Evolutionary conservation across 2,113 vertebrate genomes (phyloP).

Genomic region (Boleophthalmus pectinirostris): DNA sequence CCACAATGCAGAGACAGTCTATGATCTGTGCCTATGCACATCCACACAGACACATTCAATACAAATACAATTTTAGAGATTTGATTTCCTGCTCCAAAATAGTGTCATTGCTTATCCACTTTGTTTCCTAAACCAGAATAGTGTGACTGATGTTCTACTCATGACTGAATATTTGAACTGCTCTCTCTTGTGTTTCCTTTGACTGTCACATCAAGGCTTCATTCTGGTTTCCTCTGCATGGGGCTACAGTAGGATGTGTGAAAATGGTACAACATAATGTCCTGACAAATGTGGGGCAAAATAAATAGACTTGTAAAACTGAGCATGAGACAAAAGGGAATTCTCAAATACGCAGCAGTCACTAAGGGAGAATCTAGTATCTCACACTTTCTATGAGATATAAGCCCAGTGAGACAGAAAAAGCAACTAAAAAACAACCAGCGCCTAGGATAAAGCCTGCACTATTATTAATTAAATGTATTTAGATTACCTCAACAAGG

Average conservation of each 20-base stretch:
- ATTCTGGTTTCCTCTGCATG: constrained; percentile 31
- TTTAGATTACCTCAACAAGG: too few relatives aligned
- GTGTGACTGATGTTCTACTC: neutral
- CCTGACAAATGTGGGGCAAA: neutral
- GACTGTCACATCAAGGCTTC: constrained; percentile 48
- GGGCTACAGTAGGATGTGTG: constrained; percentile 1
- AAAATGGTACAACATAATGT: neutral
- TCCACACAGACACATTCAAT: neutral
- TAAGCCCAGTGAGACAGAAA: too few relatives aligned
- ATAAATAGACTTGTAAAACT: neutral
- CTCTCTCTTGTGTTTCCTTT: constrained; percentile 38
- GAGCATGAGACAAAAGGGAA: neutral
- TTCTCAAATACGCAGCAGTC: neutral
- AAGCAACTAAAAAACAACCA: too few relatives aligned
- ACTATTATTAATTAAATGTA: too few relatives aligned
- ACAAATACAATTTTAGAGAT: neutral
- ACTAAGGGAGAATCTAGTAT: neutral
- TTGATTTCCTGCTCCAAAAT: neutral
- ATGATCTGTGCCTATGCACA: neutral
- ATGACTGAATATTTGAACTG: constrained; percentile 44
- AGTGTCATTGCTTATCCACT: neutral
- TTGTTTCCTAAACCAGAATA: constrained; percentile 28
- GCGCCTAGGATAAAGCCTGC: too few relatives aligned
- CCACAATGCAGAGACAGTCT: too few relatives aligned
- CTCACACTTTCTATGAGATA: neutral